Base-by-base conservation (phyloP, 2,797 vertebrate species). In the Odontamblyopus lacepedii region DNA sequence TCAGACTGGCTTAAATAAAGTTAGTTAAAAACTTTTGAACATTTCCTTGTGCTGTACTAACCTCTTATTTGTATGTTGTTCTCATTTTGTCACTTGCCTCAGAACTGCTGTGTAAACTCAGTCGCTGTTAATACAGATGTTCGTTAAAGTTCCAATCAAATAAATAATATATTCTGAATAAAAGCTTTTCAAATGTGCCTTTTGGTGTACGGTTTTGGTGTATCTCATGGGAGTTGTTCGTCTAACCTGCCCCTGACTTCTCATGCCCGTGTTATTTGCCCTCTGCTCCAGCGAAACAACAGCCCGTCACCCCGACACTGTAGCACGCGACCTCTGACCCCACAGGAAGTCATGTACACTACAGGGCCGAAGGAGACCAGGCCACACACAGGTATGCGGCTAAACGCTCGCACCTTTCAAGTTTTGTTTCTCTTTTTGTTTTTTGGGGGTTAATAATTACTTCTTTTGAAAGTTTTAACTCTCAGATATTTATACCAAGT, bases 271-370 rank as follows among this genome's bases (percentile, higher is more conserved):
- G 62, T 63, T 62, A 63, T 26, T 44, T 63, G 27, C 63, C 1
- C 41, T 13, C 23, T 66, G 12, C 44, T 27, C 41, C 15, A 9
- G 12, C 4, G 41, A 29, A 27, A 16, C 41, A 66, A 66, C 63
- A 66, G 41, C 44, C 26, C 29, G 44, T 50, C 41, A 66, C 41
- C 35, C 38, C 63, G 50, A 66, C 63, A 48, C 63, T 66, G 63
- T 66, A 66, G 63, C 63, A 16, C 41, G 9, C 23, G 63, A 66
- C 63, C 63, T 50, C 63, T 66, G 63, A 50, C 44, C 63, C 8
- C 63, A 66, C 63, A 66, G 63, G 63, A 66, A 66, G 63, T 66
- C 63, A 27, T 66, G 63, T 50, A 48, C 63, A 50, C 63, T 18
- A 66, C 63, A 66, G 41, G 44, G 63, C 12, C 26, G 12, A 66